phyloP scores from a whole-genome alignment of 2,888 invertebrate genomes.

The Ctena decussata region DNA sequence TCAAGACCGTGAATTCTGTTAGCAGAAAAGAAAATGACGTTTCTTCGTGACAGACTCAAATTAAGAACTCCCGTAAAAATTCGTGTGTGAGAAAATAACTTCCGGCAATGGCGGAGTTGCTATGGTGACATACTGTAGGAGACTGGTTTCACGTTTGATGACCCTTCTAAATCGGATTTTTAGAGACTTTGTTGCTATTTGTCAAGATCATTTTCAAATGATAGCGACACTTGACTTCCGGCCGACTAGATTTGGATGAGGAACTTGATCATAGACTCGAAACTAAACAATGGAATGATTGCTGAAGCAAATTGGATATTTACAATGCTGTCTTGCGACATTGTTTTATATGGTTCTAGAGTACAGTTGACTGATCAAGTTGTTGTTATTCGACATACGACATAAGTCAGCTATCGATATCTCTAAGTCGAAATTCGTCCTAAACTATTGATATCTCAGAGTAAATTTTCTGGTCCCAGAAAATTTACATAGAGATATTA shows the following conservation, averaged over 20 bases:
- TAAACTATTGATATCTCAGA: no score
- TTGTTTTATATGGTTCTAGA: no score
- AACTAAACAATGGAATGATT: background rate
- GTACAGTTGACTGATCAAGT: no score
- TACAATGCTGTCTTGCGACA: no score
- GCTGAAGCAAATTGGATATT: background rate
- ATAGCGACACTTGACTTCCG: conserved; percentile 63
- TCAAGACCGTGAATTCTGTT: conserved; percentile 50
- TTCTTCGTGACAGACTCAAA: conserved; percentile 65
- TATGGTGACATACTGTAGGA: conserved; percentile 57
- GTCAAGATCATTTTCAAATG: conserved; percentile 61
- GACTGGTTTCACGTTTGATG: conserved; percentile 64
- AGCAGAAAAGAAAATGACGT: conserved; percentile 62
- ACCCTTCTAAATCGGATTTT: conserved; percentile 65
- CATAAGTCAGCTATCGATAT: no score
- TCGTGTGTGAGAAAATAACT: conserved; percentile 67
- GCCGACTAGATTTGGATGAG: background rate
- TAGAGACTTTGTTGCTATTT: conserved; percentile 63
- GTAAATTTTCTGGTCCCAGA: no score
- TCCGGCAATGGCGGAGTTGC: conserved; percentile 64
- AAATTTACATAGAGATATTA: no score
- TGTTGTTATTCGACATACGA: no score
- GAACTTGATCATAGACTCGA: background rate
- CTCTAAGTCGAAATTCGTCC: no score
- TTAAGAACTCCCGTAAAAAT: conserved; percentile 63